These are phyloP conservation scores for Balearica regulorum DNA, from an alignment of 2,797 vertebrate species.

Conservation along the genomic window DNA sequence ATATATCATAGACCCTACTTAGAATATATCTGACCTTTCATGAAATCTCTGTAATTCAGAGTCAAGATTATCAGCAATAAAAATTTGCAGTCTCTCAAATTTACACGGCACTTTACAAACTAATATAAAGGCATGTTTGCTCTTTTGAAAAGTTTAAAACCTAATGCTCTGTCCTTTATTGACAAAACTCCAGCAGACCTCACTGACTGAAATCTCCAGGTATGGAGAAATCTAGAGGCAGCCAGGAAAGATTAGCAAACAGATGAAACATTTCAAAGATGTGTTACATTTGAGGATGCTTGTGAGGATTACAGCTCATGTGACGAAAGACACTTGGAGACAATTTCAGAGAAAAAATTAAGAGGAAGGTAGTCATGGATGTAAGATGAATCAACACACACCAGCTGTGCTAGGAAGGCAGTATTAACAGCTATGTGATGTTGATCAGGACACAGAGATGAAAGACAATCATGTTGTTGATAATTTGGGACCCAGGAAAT, in stretches of 20 bases:
- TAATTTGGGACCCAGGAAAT: background rate
- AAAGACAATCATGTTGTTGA: background rate
- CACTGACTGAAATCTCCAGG: background rate
- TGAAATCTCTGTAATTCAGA: constrained; percentile 16
- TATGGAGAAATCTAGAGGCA: background rate
- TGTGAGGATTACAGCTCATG: background rate
- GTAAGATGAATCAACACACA: background rate
- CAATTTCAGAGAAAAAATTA: background rate
- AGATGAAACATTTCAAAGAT: background rate
- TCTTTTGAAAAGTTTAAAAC: constrained; percentile 12
- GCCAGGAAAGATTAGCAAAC: background rate
- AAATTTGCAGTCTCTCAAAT: constrained; percentile 1
- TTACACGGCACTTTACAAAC: background rate
- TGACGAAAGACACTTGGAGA: background rate
- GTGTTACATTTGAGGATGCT: background rate
- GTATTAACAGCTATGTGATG: background rate
- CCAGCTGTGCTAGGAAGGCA: background rate
- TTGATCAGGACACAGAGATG: background rate
- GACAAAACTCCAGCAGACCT: background rate
- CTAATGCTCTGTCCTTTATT: background rate
- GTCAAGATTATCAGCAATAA: constrained; percentile 21
- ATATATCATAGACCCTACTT: constrained; percentile 23
- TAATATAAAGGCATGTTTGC: background rate
- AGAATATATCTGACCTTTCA: constrained; percentile 46
- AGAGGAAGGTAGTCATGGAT: background rate